Percentiles rank a stretch among this genome's conserved stretches.
These are phyloP conservation scores for Tinamus major DNA, from an alignment of 2,797 vertebrate genomes.

Conservation along the genomic window DNA sequence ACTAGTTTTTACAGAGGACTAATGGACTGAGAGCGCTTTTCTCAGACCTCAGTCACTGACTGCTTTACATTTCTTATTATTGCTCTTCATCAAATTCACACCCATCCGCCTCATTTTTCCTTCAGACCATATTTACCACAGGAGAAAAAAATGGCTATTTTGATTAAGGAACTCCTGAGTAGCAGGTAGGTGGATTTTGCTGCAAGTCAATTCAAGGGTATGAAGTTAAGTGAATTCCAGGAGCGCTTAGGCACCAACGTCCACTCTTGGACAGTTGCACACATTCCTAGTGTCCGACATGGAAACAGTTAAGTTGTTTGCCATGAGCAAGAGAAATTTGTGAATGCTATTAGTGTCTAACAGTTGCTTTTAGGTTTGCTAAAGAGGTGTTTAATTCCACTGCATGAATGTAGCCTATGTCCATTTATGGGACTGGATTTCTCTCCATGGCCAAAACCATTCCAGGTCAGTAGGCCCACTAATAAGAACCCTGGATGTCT, in stretches of 20 bases:
- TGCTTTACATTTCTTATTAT: not conserved
- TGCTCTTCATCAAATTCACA: not conserved
- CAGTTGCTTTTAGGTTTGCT: not conserved
- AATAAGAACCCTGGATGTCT: fast-evolving
- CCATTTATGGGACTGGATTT: not conserved
- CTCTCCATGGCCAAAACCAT: not conserved
- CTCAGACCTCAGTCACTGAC: not conserved
- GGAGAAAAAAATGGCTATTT: not conserved
- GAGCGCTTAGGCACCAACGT: fast-evolving
- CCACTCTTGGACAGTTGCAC: not conserved
- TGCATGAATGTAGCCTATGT: not conserved
- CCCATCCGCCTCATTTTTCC: not conserved
- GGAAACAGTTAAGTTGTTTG: not conserved
- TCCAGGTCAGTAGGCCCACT: not conserved
- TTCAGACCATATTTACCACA: not conserved
- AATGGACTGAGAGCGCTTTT: not conserved
- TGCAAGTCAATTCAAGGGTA: not conserved
- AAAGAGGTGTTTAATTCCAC: not conserved
- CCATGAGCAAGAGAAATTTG: not conserved
- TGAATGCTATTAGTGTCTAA: not conserved
- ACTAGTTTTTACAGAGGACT: not conserved
- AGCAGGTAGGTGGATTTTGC: not conserved
- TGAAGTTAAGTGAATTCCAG: fast-evolving
- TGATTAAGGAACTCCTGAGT: not conserved
- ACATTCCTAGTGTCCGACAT: not conserved